Evolutionary conservation across 2,113 vertebrate genomes (phyloP).

Genomic region (Nesoenas mayeri): DNA sequence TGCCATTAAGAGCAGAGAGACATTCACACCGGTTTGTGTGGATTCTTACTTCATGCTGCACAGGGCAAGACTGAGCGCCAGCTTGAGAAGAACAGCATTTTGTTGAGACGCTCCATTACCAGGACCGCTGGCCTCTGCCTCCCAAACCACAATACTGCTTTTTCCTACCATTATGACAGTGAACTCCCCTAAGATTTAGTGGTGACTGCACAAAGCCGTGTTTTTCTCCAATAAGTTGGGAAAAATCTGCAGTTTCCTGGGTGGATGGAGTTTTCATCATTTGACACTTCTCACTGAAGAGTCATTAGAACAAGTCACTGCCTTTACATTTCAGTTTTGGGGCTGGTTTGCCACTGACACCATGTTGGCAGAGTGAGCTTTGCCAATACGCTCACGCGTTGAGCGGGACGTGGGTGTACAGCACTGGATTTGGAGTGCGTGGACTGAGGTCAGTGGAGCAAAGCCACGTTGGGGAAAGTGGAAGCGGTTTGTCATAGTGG

Average conservation of each 20-base stretch:
- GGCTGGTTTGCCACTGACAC: neutral
- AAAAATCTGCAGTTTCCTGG: neutral
- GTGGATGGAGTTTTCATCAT: neutral
- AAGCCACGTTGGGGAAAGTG: neutral
- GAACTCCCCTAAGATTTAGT: neutral
- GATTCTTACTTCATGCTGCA: neutral
- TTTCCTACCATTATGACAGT: neutral
- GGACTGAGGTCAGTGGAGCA: neutral
- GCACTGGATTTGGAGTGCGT: too few relatives aligned
- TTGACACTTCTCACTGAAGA: neutral
- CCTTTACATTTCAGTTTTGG: neutral
- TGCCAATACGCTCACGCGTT: neutral
- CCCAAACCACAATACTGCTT: neutral
- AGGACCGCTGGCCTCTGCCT: neutral
- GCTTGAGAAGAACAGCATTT: neutral
- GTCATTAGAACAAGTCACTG: neutral
- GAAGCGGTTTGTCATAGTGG: neutral
- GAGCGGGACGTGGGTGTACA: too few relatives aligned
- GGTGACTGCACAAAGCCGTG: neutral
- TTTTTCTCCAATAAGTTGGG: neutral
- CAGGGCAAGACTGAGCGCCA: neutral
- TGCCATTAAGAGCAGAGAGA: neutral
- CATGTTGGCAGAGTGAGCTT: neutral
- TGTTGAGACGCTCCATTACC: too few relatives aligned
- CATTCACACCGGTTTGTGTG: neutral